Evolutionary conservation across 1,140 invertebrate genomes (phyloP).

Genomic region (Brachionus manjavacas): DNA sequence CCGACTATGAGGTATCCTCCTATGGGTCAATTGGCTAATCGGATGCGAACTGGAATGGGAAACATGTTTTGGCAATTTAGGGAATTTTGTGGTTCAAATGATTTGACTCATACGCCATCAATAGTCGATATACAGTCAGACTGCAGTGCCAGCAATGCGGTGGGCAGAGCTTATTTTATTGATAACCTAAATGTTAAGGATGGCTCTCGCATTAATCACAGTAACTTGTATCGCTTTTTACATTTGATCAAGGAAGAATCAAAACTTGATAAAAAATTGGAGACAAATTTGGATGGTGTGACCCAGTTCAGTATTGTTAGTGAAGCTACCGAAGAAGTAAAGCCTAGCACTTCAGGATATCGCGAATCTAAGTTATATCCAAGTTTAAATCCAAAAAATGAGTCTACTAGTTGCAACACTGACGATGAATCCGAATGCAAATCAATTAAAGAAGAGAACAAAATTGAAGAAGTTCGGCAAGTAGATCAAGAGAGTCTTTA

Average conservation of each 20-base stretch:
- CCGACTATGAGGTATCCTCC: conserved; percentile 34
- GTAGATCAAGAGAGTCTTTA: background rate
- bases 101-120: conserved; percentile 31
- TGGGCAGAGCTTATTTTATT: conserved; percentile 29
- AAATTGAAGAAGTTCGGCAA: background rate
- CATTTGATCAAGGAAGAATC: conserved; percentile 5
- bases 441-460: background rate
- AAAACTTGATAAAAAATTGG: background rate
- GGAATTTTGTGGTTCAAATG: conserved; percentile 39
- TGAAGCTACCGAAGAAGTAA: background rate
- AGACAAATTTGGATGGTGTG: background rate
- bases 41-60: conserved; percentile 33
- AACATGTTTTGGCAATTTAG: conserved; percentile 38
- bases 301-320: background rate
- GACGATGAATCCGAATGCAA: background rate
- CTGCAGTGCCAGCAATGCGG: conserved; percentile 25
- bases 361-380: background rate
- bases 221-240: conserved; percentile 22
- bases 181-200: background rate
- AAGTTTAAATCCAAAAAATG: background rate
- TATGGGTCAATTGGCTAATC: conserved; percentile 34
- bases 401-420: background rate
- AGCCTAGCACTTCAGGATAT: background rate
- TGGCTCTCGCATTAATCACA: background rate
- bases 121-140: conserved; percentile 34